phyloP scores from a whole-genome alignment of 2,797 vertebrate genomes.

The Oophaga sylvatica region DNA sequence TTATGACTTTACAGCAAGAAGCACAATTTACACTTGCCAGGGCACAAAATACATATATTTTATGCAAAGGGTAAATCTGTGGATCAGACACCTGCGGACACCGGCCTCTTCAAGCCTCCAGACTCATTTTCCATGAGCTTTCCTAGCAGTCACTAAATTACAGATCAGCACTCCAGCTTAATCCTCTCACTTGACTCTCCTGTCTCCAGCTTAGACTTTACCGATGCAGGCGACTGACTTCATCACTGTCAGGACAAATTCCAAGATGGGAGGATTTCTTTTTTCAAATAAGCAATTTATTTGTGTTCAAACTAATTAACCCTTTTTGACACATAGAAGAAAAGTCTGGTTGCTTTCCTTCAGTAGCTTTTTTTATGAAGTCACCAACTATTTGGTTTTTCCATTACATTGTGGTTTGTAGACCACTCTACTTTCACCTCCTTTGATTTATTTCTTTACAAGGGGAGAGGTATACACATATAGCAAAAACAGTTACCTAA shows the following conservation, averaged over 20 bases:
- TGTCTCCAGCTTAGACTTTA: conserved; percentile 9
- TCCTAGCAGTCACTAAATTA: conserved; percentile 60
- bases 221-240: conserved; percentile 8
- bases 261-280: conserved; percentile 2
- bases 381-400: not conserved
- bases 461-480: not conserved
- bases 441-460: not conserved
- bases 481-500: no score
- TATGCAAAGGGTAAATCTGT: conserved; percentile 58
- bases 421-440: not conserved
- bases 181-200: conserved; percentile 49
- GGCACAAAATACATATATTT: conserved; percentile 57
- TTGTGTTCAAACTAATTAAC: conserved; percentile 18
- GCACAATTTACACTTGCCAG: conserved; percentile 60
- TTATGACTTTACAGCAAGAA: conserved; percentile 44
- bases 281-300: conserved; percentile 14
- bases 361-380: not conserved
- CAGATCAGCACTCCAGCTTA: conserved; percentile 52
- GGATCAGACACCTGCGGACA: conserved; percentile 58
- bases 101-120: conserved; percentile 53
- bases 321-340: not conserved
- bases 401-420: not conserved
- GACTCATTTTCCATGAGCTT: conserved; percentile 58
- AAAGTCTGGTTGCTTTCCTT: not conserved
- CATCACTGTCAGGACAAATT: conserved; percentile 22